Percentiles rank a stretch among this genome's conserved stretches.
These are phyloP conservation scores for Coptodon bakossiorum DNA, from an alignment of 2,113 vertebrate genomes.

Conservation along the genomic window DNA sequence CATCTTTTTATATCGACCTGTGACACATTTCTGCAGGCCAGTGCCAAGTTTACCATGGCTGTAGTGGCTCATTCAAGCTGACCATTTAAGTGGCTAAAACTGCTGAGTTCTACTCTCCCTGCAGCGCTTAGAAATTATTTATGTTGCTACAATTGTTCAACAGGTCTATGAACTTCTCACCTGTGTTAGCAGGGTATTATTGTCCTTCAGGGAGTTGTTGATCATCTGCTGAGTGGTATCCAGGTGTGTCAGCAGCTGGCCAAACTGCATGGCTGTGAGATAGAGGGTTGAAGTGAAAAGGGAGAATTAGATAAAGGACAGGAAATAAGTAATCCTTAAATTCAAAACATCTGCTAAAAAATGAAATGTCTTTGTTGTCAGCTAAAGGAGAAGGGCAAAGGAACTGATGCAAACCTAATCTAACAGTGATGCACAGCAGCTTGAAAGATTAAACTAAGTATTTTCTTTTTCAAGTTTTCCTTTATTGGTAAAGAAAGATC, in stretches of 20 bases:
- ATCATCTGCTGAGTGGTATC: conserved; percentile 94
- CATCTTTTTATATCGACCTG: neutral
- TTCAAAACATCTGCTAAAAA: neutral
- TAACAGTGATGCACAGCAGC: neutral
- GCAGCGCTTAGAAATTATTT: neutral
- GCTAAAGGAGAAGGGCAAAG: neutral
- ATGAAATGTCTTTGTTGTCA: neutral
- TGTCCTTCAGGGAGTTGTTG: conserved; percentile 85
- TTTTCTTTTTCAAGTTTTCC: neutral
- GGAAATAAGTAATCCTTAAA: neutral
- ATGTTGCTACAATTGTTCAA: neutral
- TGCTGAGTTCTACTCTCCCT: neutral
- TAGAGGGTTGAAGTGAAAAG: neutral
- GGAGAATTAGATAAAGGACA: neutral
- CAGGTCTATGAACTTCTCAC: conserved; percentile 46
- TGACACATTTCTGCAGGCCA: neutral
- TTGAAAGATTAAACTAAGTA: neutral
- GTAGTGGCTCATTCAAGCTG: neutral
- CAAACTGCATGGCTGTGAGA: conserved; percentile 85
- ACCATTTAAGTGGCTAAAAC: neutral
- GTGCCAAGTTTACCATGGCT: neutral
- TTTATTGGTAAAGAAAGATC: neutral
- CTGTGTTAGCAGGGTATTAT: conserved; percentile 79
- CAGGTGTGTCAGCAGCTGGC: conserved; percentile 86
- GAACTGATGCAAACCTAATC: neutral